Percentiles rank a stretch among this genome's conserved stretches.
Conservation (phyloP, 2,113 vertebrate species). For the Suncus etruscus region DNA sequence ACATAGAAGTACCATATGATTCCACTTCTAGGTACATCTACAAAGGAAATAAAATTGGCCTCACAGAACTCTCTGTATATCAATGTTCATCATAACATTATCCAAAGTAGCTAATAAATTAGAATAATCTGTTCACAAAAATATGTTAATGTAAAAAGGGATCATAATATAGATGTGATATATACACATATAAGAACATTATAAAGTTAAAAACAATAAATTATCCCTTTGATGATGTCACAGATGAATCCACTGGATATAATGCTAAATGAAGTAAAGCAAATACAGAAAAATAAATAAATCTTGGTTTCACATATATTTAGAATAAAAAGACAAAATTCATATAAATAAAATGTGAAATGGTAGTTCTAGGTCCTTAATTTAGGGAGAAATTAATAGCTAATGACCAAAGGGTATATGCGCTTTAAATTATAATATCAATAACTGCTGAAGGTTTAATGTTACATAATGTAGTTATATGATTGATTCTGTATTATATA, state of each 20-base stretch:
- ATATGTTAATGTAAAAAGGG: background rate
- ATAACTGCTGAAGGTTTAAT: background rate
- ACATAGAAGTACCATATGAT: background rate
- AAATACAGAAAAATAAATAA: background rate
- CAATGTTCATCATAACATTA: background rate
- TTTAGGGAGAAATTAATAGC: background rate
- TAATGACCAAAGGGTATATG: background rate
- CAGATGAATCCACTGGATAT: background rate
- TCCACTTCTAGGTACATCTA: background rate
- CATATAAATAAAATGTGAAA: background rate
- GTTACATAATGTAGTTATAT: background rate
- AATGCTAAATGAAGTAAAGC: background rate
- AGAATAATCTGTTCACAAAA: background rate
- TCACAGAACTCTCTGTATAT: background rate
- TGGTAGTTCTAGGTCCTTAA: background rate
- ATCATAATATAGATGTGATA: background rate
- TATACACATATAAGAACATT: too few species aligned
- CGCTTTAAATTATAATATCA: background rate
- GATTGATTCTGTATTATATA: background rate
- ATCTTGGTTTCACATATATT: background rate
- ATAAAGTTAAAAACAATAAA: background rate
- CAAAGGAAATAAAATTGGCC: background rate
- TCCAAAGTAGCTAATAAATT: too few species aligned
- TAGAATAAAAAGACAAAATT: background rate
- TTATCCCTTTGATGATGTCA: background rate